phyloP scores from a whole-genome alignment of 2,797 vertebrate species.

The Eidolon dupreanum region DNA sequence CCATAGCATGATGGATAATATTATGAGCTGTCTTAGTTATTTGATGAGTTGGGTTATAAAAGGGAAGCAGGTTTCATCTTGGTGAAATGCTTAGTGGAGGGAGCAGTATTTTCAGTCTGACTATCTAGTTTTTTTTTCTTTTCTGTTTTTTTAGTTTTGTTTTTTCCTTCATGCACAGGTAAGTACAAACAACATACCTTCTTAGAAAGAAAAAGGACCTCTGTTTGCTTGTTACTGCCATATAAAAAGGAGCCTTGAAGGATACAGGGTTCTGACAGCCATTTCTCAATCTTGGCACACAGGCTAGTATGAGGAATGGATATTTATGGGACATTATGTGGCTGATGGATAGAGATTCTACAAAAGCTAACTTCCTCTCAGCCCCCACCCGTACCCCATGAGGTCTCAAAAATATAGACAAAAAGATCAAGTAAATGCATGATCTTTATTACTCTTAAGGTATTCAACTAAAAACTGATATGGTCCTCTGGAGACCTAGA shows the following conservation, averaged over 20 bases:
- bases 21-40: conserved; percentile 42
- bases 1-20: conserved; percentile 13
- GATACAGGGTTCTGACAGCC: neutral
- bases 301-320: neutral
- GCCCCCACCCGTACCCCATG: fast-evolving
- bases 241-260: neutral
- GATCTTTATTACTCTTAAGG: neutral
- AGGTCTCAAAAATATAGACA: neutral
- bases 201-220: neutral
- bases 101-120: conserved; percentile 38
- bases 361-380: neutral
- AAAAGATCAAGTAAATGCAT: neutral
- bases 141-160: conserved; percentile 22
- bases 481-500: neutral
- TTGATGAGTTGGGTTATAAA: conserved; percentile 60
- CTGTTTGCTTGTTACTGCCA: conserved; percentile 5
- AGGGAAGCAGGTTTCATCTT: conserved; percentile 65
- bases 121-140: neutral
- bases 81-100: conserved; percentile 47
- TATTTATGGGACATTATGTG: neutral
- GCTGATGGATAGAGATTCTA: neutral
- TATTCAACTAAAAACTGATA: neutral
- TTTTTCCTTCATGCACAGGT: neutral
- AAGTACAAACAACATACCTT: neutral
- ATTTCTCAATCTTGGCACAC: neutral